phyloP scores from a whole-genome alignment of 1,140 invertebrate species.

The Yoshiicerus persimilis region DNA sequence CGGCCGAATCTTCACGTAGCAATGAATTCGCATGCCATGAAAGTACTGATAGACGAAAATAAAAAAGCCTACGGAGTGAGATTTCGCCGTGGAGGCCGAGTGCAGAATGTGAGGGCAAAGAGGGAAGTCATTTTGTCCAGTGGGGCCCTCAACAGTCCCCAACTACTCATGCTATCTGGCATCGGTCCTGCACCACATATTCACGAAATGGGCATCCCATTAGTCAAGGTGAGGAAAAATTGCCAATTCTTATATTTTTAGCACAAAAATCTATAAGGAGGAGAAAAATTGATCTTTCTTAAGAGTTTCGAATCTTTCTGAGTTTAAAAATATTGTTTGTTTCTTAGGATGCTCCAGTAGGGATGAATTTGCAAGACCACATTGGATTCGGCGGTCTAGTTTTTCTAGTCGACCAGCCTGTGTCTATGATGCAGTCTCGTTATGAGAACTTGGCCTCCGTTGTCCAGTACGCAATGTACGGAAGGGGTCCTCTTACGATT shows the following conservation, averaged over 20 bases:
- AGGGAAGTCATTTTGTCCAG: conserved; percentile 62
- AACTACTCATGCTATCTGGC: conserved; percentile 63
- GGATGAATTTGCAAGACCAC: conserved; percentile 73
- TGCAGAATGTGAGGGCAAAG: conserved; percentile 53
- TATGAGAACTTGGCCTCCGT: conserved; percentile 75
- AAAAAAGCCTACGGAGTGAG: conserved; percentile 60
- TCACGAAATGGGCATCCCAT: conserved; percentile 50
- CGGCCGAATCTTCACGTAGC: conserved; percentile 61
- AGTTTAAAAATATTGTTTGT: background rate
- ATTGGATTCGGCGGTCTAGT: conserved; percentile 63
- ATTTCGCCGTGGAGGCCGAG: conserved; percentile 56
- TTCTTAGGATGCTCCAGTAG: conserved; percentile 57
- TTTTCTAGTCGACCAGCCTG: conserved; percentile 75
- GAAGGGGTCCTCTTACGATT: conserved; percentile 80
- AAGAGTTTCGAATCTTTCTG: background rate
- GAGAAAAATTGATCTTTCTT: too few relatives aligned
- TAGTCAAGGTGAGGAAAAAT: conserved; percentile 49
- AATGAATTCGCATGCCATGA: conserved; percentile 54
- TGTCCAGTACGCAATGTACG: conserved; percentile 74
- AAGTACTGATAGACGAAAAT: conserved; percentile 59
- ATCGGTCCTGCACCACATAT: conserved; percentile 61
- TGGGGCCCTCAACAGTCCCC: conserved; percentile 63
- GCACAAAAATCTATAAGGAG: too few relatives aligned
- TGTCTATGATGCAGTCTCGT: conserved; percentile 76
- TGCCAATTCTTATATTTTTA: too few relatives aligned